phyloP scores from a whole-genome alignment of 2,888 invertebrate genomes.

The Drosophila histrio region DNA sequence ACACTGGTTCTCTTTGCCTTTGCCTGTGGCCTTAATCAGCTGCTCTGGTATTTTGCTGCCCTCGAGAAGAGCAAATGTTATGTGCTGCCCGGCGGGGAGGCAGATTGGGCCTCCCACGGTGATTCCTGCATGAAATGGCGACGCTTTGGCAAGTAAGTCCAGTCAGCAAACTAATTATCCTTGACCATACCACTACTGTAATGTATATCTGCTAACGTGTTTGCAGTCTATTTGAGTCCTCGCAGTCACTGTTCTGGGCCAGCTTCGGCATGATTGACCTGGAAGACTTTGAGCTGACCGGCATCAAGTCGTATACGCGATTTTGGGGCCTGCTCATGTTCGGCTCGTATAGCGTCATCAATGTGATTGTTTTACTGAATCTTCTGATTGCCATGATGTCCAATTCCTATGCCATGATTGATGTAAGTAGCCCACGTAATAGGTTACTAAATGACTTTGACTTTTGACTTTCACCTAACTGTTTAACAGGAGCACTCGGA shows the following conservation, averaged over 20 bases:
- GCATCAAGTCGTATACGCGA: constrained; percentile 94
- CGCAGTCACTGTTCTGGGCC: constrained; percentile 98
- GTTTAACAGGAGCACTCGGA: constrained; percentile 93
- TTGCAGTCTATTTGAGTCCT: constrained; percentile 94
- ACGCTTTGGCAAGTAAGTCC: constrained; percentile 91
- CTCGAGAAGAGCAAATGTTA: constrained; percentile 92
- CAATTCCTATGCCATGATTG: constrained; percentile 96
- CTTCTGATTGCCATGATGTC: constrained; percentile 99
- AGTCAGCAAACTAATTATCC: constrained; percentile 60
- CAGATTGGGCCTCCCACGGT: constrained; percentile 91
- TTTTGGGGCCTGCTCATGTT: constrained; percentile 98
- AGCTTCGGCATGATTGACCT: constrained; percentile 96
- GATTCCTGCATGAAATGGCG: constrained; percentile 94
- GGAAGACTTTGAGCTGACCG: constrained; percentile 93
- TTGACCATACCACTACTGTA: not conserved
- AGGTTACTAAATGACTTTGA: not conserved
- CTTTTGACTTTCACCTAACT: constrained; percentile 1
- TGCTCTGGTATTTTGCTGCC: constrained; percentile 97
- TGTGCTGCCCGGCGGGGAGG: constrained; percentile 87
- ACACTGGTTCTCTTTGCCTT: constrained; percentile 94
- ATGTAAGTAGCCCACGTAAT: constrained; percentile 86
- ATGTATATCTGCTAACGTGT: not conserved
- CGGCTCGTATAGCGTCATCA: constrained; percentile 97
- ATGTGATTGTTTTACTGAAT: constrained; percentile 96
- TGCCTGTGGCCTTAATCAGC: constrained; percentile 95